A percentile compares a stretch with the other conserved stretches of the same genome.
phyloP scores from a whole-genome alignment of 2,888 invertebrate species.

The Thera britannica region DNA sequence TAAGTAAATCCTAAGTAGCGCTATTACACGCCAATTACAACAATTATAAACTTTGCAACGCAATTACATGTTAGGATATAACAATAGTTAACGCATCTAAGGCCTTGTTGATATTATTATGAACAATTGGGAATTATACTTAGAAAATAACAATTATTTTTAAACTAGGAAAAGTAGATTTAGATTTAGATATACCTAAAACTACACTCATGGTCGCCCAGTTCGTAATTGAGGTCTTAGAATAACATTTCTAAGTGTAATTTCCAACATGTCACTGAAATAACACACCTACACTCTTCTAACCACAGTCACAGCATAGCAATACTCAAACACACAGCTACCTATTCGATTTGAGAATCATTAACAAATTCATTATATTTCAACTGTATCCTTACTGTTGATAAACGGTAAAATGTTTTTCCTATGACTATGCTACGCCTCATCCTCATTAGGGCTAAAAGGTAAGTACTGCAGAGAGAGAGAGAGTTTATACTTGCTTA shows the following conservation, averaged over 20 bases:
- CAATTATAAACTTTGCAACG: slow-evolving; percentile 67
- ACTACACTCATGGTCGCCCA: too few relatives aligned
- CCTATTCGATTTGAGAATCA: slow-evolving; percentile 1
- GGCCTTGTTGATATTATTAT: slow-evolving; percentile 62
- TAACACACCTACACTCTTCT: slow-evolving; percentile 20
- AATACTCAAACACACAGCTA: slow-evolving; percentile 18
- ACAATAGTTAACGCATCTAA: slow-evolving; percentile 73
- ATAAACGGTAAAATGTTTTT: slow-evolving; percentile 6
- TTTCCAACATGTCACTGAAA: slow-evolving; percentile 17
- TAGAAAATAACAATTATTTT: not conserved
- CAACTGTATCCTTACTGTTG: slow-evolving; percentile 5
- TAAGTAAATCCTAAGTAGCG: slow-evolving; percentile 57
- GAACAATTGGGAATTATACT: slow-evolving; percentile 26
- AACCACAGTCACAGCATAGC: slow-evolving; percentile 29
- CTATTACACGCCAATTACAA: slow-evolving; percentile 47
- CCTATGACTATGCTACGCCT: slow-evolving; percentile 13
- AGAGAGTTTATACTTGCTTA: too few relatives aligned
- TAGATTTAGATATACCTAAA: too few relatives aligned
- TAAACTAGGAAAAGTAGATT: not conserved
- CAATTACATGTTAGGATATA: slow-evolving; percentile 59
- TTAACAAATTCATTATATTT: slow-evolving; percentile 21
- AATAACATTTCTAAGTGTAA: slow-evolving; percentile 16
- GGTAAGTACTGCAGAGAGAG: too few relatives aligned
- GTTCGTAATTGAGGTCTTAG: too few relatives aligned
- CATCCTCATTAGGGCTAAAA: too few relatives aligned